These are phyloP conservation scores for Drosophila rhopaloa DNA, from an alignment of 1,140 invertebrate species.

Conservation along the genomic window DNA sequence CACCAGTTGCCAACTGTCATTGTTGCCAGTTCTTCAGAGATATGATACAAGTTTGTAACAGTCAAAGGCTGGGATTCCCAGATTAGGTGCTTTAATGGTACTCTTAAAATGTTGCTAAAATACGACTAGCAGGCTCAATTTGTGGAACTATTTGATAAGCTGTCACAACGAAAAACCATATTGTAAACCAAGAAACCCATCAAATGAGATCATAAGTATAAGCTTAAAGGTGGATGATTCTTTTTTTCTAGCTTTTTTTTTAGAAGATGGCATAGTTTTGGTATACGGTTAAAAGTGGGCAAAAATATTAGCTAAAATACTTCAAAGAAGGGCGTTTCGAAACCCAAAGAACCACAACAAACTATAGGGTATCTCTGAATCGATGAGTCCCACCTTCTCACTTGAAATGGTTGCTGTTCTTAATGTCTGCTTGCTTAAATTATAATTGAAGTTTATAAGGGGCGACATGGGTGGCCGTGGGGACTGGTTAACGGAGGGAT, in stretches of 20 bases:
- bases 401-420: constrained; percentile 10
- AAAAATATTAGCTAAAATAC: no score
- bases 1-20: constrained; percentile 61
- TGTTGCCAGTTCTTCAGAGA: not conserved
- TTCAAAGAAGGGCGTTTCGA: not conserved
- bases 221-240: no score
- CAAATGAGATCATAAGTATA: no score
- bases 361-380: constrained; percentile 1
- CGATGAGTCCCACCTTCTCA: not conserved
- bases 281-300: no score
- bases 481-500: constrained; percentile 31
- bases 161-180: no score
- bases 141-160: no score
- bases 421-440: constrained; percentile 49
- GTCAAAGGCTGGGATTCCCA: not conserved
- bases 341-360: not conserved
- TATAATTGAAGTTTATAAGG: constrained; percentile 66
- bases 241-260: no score
- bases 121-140: no score
- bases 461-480: constrained; percentile 30
- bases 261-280: no score
- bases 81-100: no score
- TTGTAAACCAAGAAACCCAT: no score
- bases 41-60: constrained; percentile 11
- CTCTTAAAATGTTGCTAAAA: no score